Conservation (phyloP, 2,113 vertebrate species). For the Alligator mississippiensis region DNA sequence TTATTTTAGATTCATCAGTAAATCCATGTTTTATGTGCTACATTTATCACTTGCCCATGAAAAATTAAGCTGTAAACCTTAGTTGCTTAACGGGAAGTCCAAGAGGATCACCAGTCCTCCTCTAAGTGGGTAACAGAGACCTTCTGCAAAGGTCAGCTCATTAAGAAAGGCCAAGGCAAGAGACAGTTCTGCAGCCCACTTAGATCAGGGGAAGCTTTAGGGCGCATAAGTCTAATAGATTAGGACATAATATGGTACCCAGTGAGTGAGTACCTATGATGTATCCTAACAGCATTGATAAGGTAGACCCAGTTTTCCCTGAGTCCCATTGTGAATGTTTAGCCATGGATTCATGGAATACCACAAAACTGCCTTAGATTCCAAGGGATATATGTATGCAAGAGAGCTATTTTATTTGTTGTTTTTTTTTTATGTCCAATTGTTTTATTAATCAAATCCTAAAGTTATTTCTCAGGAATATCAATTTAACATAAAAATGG, state of each 20-base stretch:
- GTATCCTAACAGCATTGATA: not conserved
- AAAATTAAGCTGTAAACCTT: too few species aligned
- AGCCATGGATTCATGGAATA: not conserved
- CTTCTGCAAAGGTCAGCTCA: not conserved
- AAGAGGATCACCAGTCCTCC: too few species aligned
- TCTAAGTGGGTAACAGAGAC: too few species aligned
- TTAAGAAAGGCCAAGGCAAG: slow-evolving; percentile 11
- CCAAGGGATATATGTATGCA: not conserved
- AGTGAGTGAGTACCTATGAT: not conserved
- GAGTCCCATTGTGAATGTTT: not conserved
- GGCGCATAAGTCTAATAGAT: not conserved
- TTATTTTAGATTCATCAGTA: too few species aligned
- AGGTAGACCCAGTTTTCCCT: fast-evolving
- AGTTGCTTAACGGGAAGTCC: too few species aligned
- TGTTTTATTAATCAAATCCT: not conserved
- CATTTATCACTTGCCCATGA: too few species aligned
- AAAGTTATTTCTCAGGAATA: not conserved
- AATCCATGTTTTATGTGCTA: too few species aligned
- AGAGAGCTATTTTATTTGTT: not conserved
- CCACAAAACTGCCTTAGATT: not conserved
- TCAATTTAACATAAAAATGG: not conserved
- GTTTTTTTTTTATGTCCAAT: not conserved
- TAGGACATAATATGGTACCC: not conserved
- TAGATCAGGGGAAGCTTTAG: not conserved
- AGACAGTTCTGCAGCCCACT: not conserved